These are phyloP conservation scores for Drosophila neotestacea DNA, from an alignment of 2,888 invertebrate genomes.

Conservation along the genomic window DNA sequence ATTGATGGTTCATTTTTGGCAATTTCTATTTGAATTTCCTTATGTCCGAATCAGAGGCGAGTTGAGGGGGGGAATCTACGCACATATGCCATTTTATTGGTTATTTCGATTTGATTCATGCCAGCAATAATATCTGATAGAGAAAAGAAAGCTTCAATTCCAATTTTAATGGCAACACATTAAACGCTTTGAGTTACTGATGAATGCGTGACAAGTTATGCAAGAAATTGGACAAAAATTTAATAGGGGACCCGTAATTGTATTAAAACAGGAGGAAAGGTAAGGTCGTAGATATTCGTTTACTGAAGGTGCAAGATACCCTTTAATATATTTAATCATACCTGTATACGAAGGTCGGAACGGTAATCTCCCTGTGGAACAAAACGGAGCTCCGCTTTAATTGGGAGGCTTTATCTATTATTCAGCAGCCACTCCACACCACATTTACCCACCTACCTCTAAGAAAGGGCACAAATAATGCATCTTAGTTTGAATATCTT, in stretches of 20 bases:
- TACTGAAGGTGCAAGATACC: no score
- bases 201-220: not conserved
- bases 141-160: constrained; percentile 13
- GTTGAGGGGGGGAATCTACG: constrained; percentile 10
- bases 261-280: not conserved
- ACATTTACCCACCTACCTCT: no score
- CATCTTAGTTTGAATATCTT: no score
- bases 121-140: constrained; percentile 4
- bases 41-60: not conserved
- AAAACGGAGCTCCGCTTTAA: no score
- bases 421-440: no score
- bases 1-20: constrained; percentile 47
- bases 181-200: not conserved
- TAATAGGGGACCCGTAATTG: no score
- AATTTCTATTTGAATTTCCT: constrained; percentile 33
- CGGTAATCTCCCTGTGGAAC: no score
- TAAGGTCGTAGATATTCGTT: no score
- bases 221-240: not conserved
- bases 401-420: no score
- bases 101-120: constrained; percentile 52
- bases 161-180: constrained; percentile 17
- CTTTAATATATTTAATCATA: no score
- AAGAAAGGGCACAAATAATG: no score
- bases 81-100: constrained; percentile 58
- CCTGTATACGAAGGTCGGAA: no score